Conservation (phyloP, 2,888 invertebrate genomes). For the Tethea ocularis region DNA sequence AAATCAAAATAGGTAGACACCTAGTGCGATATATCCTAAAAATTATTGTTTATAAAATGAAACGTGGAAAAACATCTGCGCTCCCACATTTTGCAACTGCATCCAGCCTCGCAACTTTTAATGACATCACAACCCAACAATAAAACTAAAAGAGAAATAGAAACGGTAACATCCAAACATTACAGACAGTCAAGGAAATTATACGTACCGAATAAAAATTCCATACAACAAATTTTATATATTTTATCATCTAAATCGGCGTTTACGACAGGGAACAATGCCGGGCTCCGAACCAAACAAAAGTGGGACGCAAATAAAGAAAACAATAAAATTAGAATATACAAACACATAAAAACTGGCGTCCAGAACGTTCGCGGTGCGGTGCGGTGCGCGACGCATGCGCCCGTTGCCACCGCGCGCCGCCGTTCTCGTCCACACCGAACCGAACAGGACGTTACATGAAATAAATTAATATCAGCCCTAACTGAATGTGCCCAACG, state of each 20-base stretch:
- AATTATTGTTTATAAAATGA: no score
- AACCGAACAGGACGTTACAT: slow-evolving; percentile 64
- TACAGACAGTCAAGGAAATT: slow-evolving; percentile 57
- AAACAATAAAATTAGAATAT: slow-evolving; percentile 84
- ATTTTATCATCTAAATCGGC: slow-evolving; percentile 83
- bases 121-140: slow-evolving; percentile 22
- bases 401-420: slow-evolving; percentile 38
- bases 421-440: slow-evolving; percentile 16
- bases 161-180: slow-evolving; percentile 28
- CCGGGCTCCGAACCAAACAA: slow-evolving; percentile 79
- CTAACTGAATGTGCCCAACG: slow-evolving; percentile 26
- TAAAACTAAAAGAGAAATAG: slow-evolving; percentile 47
- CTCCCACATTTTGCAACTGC: no score
- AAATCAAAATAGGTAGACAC: no score
- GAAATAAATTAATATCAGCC: slow-evolving; percentile 67
- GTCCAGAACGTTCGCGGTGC: slow-evolving; percentile 69
- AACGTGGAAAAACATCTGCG: no score
- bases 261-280: slow-evolving; percentile 82
- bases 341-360: slow-evolving; percentile 81
- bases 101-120: slow-evolving; percentile 4
- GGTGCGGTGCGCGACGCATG: slow-evolving; percentile 64
- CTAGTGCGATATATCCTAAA: no score
- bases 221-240: slow-evolving; percentile 45
- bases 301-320: slow-evolving; percentile 84
- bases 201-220: slow-evolving; percentile 64